Evolutionary conservation across 2,113 vertebrate species (phyloP), one percentile per base, ranked within the genome.

Genomic region (Typhlomys cinereus): DNA sequence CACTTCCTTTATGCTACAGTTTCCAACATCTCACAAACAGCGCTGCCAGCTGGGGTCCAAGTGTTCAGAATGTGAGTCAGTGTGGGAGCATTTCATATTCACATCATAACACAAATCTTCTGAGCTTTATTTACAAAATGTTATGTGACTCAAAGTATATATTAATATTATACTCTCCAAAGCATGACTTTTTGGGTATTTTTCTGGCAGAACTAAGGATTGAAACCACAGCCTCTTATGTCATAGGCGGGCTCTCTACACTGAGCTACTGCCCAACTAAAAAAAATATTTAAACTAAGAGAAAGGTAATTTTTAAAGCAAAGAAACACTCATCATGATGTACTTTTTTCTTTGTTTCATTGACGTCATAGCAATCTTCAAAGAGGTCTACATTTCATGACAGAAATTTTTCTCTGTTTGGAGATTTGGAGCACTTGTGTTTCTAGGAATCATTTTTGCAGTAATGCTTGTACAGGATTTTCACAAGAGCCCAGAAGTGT

Each of bases 121-220:
- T 82, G 73, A 75, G 36, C 21, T 92, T 96, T 87, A 90, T 89
- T 93, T 91, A 76, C 20, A 62, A 86, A 83, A 93, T 88, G 39
- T 94, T 52, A 1, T 69, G 94, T 92, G 6, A 29, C 76, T 84
- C 59, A 70, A 81, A 79, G n/a, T 66, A 11, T 46, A 66, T 75
- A 31, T 82, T 93, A 62, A 21, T 92, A 79, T 3, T 61, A 1
- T 64, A 46, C 36, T 87, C 41, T 76, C 50, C 27, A 90, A 91
- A 89, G 44, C 44, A 76, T 1, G 48, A 67, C 17, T 81, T 76
- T 70, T 41, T n/a, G n/a, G n/a, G n/a, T n/a, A n/a, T n/a, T n/a
- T n/a, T n/a, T n/a, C n/a, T n/a, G n/a, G n/a, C n/a, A n/a, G n/a
- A n/a, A n/a, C n/a, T n/a, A n/a, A n/a, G n/a, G n/a, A n/a, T n/a